Evolutionary conservation across 1,140 invertebrate genomes (phyloP).

Genomic region (Cherax destructor): DNA sequence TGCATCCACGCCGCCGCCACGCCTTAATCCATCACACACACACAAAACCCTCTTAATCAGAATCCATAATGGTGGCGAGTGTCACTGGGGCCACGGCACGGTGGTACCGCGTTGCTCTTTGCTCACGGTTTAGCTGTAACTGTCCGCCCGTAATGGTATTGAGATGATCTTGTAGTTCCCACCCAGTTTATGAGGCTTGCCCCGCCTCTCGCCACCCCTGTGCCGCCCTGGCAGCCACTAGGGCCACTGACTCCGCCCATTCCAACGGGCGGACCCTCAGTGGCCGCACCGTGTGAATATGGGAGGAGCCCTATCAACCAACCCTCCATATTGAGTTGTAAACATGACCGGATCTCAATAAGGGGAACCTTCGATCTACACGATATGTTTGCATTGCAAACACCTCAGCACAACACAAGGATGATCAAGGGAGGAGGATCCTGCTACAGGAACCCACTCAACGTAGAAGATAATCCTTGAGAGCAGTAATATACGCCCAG

Average conservation of each 20-base stretch:
- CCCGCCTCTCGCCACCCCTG: conserved; percentile 18
- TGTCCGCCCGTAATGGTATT: conserved; percentile 27
- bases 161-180: conserved; percentile 55
- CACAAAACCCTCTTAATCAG: neutral
- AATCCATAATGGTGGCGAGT: conserved; percentile 21
- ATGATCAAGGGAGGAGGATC: too few relatives aligned
- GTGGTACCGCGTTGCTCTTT: conserved; percentile 14
- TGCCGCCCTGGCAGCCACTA: neutral
- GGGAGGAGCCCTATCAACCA: conserved; percentile 6
- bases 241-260: conserved; percentile 7
- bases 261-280: neutral
- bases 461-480: neutral
- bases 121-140: conserved; percentile 61
- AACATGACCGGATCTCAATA: conserved; percentile 46
- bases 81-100: conserved; percentile 10
- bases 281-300: neutral
- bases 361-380: conserved; percentile 36
- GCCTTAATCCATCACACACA: conserved; percentile 45
- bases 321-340: conserved; percentile 58
- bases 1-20: neutral
- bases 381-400: conserved; percentile 25
- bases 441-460: too few relatives aligned
- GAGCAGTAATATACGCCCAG: neutral
- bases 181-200: conserved; percentile 13
- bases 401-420: neutral